phyloP scores from a whole-genome alignment of 2,888 invertebrate genomes.

The Allygus modestus region DNA sequence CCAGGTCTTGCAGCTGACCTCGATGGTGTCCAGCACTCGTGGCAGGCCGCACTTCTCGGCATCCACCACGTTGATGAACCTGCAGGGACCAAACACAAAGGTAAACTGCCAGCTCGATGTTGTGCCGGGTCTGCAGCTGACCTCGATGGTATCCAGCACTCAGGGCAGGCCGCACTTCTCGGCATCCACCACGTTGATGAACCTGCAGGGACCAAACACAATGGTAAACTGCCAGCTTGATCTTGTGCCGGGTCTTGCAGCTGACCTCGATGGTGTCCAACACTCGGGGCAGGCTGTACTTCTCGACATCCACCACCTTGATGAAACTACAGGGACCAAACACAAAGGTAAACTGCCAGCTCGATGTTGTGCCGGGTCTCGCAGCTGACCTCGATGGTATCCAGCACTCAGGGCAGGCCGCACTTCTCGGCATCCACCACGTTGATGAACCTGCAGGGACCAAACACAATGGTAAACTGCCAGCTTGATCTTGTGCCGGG shows the following conservation, averaged over 20 bases:
- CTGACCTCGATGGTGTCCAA: constrained; percentile 95
- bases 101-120: constrained; percentile 86
- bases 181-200: constrained; percentile 95
- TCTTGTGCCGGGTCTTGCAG: constrained; percentile 91
- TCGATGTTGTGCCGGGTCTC: constrained; percentile 94
- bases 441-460: constrained; percentile 84
- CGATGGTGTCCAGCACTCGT: constrained; percentile 93
- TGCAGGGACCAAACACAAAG: constrained; percentile 57
- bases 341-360: constrained; percentile 74
- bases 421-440: constrained; percentile 97
- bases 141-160: constrained; percentile 95
- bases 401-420: constrained; percentile 94
- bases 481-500: too few relatives aligned
- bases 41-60: constrained; percentile 98
- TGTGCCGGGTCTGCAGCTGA: constrained; percentile 91
- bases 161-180: constrained; percentile 97
- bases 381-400: constrained; percentile 93
- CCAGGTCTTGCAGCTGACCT: constrained; percentile 91
- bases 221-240: constrained; percentile 81
- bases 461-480: not conserved
- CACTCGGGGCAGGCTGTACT: constrained; percentile 95
- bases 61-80: constrained; percentile 94
- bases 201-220: constrained; percentile 73
- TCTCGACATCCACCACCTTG: constrained; percentile 96
- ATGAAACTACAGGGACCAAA: constrained; percentile 80